Percentiles rank a stretch among this genome's conserved stretches.
phyloP scores from a whole-genome alignment of 2,797 vertebrate species.

The Sebastes baramenuke region DNA sequence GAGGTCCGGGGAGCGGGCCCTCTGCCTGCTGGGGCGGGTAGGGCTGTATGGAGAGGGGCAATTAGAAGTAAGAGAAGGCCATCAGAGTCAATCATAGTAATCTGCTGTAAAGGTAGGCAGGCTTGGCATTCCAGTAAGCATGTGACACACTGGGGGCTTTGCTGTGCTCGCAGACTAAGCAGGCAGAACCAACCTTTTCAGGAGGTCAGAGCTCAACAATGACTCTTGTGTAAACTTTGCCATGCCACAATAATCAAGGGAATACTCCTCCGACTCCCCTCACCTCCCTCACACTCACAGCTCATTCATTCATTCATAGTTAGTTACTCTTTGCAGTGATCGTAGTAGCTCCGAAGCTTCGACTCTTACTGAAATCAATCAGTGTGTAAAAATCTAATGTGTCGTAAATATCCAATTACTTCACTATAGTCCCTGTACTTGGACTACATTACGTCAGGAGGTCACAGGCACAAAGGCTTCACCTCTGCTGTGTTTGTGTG shows the following conservation, averaged over 20 bases:
- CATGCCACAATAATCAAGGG: constrained; percentile 81
- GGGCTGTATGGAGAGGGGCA: constrained; percentile 66
- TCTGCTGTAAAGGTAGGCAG: constrained; percentile 80
- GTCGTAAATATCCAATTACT: constrained; percentile 11
- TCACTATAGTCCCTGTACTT: constrained; percentile 19
- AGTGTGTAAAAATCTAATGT: background rate
- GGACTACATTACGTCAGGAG: constrained; percentile 69
- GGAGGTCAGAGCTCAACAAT: constrained; percentile 82
- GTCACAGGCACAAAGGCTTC: constrained; percentile 75
- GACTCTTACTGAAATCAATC: background rate
- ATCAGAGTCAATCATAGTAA: constrained; percentile 83
- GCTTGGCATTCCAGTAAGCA: constrained; percentile 82
- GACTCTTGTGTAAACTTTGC: constrained; percentile 84
- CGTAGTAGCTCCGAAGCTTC: background rate
- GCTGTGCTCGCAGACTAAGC: constrained; percentile 71
- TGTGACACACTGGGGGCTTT: constrained; percentile 75
- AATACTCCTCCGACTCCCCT: constrained; percentile 55
- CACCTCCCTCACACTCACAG: background rate
- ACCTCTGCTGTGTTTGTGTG: constrained; percentile 86
- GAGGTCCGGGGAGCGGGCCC: background rate
- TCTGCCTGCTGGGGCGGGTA: constrained; percentile 11
- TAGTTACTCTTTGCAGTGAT: background rate
- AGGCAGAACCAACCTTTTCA: constrained; percentile 72
- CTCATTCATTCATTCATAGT: constrained; percentile 7
- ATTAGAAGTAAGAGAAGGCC: constrained; percentile 72